Base-by-base conservation (phyloP, 2,888 invertebrate species). In the Neria commutata region DNA sequence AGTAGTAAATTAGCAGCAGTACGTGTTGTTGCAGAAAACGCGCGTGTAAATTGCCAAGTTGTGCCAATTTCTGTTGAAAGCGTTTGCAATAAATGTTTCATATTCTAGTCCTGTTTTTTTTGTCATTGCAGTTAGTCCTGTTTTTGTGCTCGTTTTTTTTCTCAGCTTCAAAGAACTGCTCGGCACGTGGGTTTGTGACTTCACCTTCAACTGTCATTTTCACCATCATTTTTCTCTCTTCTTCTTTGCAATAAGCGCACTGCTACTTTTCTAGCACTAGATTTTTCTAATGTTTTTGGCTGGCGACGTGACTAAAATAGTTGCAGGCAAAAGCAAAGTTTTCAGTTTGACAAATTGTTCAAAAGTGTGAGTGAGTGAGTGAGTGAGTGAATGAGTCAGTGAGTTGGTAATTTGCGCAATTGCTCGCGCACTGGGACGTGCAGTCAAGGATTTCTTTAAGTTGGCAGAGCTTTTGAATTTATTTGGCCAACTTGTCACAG, bases 21-120 rank as follows among this genome's bases (percentile, higher is more conserved):
- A n/a, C n/a, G 37, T 37, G 16, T 37, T 21, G 33, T 54, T 53
- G 48, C n/a, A 29, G 52, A 25, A 57, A 61, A 56, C 54, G 62
- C 62, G 59, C 62, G 62, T 62, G 62, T 56, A 62, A 62, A 59
- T 62, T 62, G 56, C 58, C 56, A 56, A 62, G 58, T 59, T 61
- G 54, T 62, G 61, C 50, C 58, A 45, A 55, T 59, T 59, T 59
- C 25, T 37, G 33, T 16, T 33, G 34, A 50, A 50, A 50, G 34
- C 50, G 50, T 17, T 21, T 34, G 34, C 29, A 50, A 50, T 50
- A 50, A 50, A 50, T 50, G 50, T 34, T 50, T n/a, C 26, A 19
- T 11, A 24, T 21, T 6, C 42, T n/a, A 16, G 6, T 16, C 8
- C 16, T 42, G 14, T 19, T 21, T 21, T 4, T 29, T 19, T 29